Conservation (phyloP, 2,888 invertebrate species). For the Drosophila austrosaltans region DNA sequence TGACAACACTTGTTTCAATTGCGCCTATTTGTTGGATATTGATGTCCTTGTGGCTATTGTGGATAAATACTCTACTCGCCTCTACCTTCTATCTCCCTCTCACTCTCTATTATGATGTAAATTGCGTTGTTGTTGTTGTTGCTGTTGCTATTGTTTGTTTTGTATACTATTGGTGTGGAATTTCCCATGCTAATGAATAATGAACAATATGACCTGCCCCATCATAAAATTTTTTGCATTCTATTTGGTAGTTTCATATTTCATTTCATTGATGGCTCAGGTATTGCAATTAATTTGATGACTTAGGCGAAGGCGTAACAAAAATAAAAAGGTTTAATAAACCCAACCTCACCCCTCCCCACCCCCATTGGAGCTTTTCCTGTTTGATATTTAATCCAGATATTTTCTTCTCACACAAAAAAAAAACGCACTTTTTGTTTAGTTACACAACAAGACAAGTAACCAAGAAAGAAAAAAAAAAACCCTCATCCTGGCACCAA, state of each 20-base stretch:
- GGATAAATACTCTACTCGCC: conserved; percentile 1
- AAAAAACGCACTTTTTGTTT: not conserved
- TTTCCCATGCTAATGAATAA: conserved; percentile 13
- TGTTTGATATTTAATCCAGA: not conserved
- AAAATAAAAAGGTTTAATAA: too few species aligned
- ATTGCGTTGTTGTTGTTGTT: not conserved
- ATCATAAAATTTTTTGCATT: conserved; percentile 10
- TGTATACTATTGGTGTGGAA: not conserved
- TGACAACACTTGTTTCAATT: conserved; percentile 23
- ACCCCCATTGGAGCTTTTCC: not conserved
- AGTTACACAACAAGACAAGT: conserved; percentile 3
- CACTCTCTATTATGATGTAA: not conserved
- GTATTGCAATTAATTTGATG: conserved; percentile 10
- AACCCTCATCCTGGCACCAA: conserved; percentile 5
- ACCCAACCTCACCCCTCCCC: too few species aligned
- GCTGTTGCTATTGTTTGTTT: not conserved
- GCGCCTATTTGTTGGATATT: conserved; percentile 15
- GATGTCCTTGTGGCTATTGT: conserved; percentile 15
- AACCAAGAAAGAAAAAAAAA: not conserved
- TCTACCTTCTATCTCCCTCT: not conserved
- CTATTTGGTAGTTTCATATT: not conserved
- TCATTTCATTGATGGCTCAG: conserved; percentile 9
- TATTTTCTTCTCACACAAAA: not conserved
- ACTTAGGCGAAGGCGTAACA: too few species aligned
- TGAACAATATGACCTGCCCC: conserved; percentile 10